Evolutionary conservation across 1,140 invertebrate species (phyloP), one percentile per base, ranked within the genome.

Genomic region (Caerostris extrusa): DNA sequence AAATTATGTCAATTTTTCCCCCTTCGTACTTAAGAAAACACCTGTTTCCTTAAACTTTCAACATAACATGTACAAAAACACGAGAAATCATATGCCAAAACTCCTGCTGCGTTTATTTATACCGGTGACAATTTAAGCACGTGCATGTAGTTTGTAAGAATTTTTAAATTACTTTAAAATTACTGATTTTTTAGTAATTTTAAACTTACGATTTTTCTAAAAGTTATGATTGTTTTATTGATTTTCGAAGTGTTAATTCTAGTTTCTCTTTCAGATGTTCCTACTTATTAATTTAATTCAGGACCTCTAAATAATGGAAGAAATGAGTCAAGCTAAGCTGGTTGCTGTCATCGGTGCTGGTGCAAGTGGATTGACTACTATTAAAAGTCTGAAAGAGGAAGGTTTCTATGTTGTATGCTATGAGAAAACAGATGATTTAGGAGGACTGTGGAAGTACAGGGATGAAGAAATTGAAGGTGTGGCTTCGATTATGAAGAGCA

Each of bases 301-400:
- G 7, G 34, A 19, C 7, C 14, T 50, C 58, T 57, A 90, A 71
- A 90, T 90, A 67, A 8, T 88, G 10, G 86, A 88, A 88, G 86
- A 88, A 88, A 88, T 64, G 58, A n/a, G 87, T 50, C 87, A 90
- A 94, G 93, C 93, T 6, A 89, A 94, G 71, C 94, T 90, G 61
- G 89, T 94, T 53, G 95, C 95, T 19, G 94, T 96, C 17, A 95
- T 96, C 83, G 96, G 96, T 7, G 96, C 96, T 34, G 96, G 96
- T 64, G 95, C 95, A 0, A 95, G 95, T 93, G 96, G 96, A 34
- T 94, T 96, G 61, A 95, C 96, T 6, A 95, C 96, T 50, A 96
- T 96, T 69, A 96, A 96, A 91, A 95, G 94, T 81, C 96, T 96
- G 64, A 93, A 96, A 77, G 96, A 96, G 92, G 95, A 95, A 86